Conservation (phyloP, 2,113 vertebrate species). For the Sphaerodactylus townsendi region DNA sequence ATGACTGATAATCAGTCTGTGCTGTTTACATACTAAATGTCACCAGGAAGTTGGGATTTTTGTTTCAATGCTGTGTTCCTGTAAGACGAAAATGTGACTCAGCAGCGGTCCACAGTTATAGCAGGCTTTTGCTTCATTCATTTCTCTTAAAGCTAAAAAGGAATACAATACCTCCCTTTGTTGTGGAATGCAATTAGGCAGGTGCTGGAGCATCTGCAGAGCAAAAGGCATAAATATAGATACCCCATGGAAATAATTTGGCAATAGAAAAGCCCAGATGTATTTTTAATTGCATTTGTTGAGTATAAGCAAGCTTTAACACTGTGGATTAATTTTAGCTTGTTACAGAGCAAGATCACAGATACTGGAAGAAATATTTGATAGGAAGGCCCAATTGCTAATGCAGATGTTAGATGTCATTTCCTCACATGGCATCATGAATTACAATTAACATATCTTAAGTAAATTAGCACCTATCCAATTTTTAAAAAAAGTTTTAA, state of each 20-base stretch:
- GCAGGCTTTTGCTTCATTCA: neutral
- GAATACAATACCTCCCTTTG: slow-evolving; percentile 2
- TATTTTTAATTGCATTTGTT: slow-evolving; percentile 4
- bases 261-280: neutral
- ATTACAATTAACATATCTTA: neutral
- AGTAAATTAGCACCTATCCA: neutral
- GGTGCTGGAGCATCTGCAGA: slow-evolving; percentile 3
- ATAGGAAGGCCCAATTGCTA: neutral
- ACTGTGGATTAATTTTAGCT: slow-evolving; percentile 5
- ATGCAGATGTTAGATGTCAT: neutral
- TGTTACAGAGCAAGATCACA: slow-evolving; percentile 1
- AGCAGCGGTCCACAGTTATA: neutral
- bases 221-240: neutral
- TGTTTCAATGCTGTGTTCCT: neutral
- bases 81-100: neutral
- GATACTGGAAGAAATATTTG: neutral
- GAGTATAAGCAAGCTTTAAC: neutral
- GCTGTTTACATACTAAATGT: neutral
- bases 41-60: neutral
- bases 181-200: slow-evolving; percentile 16
- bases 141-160: neutral
- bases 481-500: neutral
- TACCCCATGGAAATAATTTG: neutral
- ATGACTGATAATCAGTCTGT: too few species aligned
- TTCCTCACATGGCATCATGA: neutral